Percentiles rank a stretch among this genome's conserved stretches.
phyloP scores from a whole-genome alignment of 2,888 invertebrate species.

The Melieria picta region DNA sequence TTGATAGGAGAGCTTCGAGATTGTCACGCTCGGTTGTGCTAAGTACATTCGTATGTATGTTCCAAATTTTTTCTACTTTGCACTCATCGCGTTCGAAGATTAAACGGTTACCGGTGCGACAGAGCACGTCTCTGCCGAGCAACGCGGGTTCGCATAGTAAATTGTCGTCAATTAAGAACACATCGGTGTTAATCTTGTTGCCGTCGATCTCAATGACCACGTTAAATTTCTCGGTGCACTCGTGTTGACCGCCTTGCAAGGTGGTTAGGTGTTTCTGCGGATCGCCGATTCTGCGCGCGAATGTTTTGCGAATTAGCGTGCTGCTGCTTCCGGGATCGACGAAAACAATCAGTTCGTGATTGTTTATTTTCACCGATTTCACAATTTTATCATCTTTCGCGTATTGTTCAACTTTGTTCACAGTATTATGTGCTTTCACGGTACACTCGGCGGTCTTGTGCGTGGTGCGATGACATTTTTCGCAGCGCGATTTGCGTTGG shows the following conservation, averaged over 20 bases:
- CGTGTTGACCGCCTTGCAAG: neutral
- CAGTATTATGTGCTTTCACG: neutral
- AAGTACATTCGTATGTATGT: too few relatives aligned
- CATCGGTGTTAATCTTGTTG: neutral
- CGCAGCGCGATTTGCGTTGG: neutral
- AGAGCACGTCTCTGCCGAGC: neutral
- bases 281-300: too few relatives aligned
- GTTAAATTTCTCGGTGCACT: neutral
- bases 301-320: too few relatives aligned
- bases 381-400: neutral
- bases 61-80: too few relatives aligned
- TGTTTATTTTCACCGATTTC: neutral
- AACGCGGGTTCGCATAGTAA: neutral
- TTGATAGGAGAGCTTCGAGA: neutral
- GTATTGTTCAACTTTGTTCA: neutral
- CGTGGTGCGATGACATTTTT: constrained; percentile 3
- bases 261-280: too few relatives aligned
- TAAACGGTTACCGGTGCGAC: neutral
- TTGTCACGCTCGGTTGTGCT: neutral
- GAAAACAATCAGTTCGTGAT: too few relatives aligned
- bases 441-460: neutral
- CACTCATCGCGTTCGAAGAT: too few relatives aligned
- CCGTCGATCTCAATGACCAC: neutral
- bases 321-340: too few relatives aligned
- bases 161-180: neutral